phyloP scores from a whole-genome alignment of 2,113 vertebrate genomes.

The Rissa tridactyla region DNA sequence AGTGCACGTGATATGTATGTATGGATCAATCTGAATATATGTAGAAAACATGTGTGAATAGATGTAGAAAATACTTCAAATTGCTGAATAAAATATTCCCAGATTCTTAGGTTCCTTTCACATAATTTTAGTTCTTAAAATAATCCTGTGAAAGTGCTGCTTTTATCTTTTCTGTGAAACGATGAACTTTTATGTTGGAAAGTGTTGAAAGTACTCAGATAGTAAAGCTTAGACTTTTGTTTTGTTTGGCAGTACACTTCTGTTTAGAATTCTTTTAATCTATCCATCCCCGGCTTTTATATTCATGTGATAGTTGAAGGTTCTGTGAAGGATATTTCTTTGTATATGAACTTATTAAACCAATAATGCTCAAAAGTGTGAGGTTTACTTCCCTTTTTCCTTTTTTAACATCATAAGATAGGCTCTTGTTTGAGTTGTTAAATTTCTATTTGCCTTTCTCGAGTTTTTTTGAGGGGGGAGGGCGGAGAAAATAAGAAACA shows the following conservation, averaged over 20 bases:
- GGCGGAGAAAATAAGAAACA: constrained; percentile 82
- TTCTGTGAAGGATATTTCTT: constrained; percentile 77
- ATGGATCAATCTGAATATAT: neutral
- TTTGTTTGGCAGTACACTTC: constrained; percentile 87
- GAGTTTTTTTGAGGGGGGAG: constrained; percentile 60
- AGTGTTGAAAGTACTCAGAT: constrained; percentile 74
- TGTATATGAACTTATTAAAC: constrained; percentile 79
- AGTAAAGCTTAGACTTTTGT: constrained; percentile 79
- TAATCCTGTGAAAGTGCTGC: constrained; percentile 63
- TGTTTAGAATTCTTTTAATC: constrained; percentile 91
- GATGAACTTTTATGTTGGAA: constrained; percentile 77
- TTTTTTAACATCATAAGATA: constrained; percentile 70
- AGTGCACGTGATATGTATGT: neutral
- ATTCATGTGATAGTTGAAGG: constrained; percentile 82
- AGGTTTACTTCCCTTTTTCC: neutral
- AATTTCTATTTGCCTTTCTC: constrained; percentile 85
- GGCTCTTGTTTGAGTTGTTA: constrained; percentile 80
- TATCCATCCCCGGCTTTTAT: constrained; percentile 78
- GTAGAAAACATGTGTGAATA: neutral
- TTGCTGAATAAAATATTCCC: constrained; percentile 50
- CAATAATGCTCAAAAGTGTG: constrained; percentile 57
- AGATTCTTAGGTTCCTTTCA: constrained; percentile 44
- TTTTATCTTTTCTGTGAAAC: constrained; percentile 73
- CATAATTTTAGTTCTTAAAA: constrained; percentile 67
- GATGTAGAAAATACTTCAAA: constrained; percentile 31